phyloP scores from a whole-genome alignment of 2,888 invertebrate genomes.

The Capitulum mitella region DNA sequence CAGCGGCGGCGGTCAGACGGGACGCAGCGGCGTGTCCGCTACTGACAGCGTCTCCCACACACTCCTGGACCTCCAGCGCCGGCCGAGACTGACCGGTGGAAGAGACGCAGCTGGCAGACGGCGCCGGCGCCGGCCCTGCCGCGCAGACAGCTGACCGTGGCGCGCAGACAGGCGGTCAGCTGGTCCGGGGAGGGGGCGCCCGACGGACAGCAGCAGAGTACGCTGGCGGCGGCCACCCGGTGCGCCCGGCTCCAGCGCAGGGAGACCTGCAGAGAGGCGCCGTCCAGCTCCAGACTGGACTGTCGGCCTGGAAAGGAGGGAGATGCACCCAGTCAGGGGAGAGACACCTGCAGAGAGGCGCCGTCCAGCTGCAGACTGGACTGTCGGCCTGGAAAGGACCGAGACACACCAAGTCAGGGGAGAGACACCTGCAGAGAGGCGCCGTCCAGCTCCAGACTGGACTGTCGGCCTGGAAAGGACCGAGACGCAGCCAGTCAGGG shows the following conservation, averaged over 20 bases:
- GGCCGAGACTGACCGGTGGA: background rate
- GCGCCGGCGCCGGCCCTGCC: background rate
- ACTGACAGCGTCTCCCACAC: no score
- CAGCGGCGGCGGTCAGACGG: no score
- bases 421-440: no score
- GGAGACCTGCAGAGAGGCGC: background rate
- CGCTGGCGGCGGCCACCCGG: background rate
- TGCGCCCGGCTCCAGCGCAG: background rate
- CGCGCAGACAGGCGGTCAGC: conserved; percentile 1
- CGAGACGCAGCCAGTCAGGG: no score
- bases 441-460: no score
- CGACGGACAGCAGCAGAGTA: background rate
- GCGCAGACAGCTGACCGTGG: conserved; percentile 8
- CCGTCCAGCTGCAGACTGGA: no score
- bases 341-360: no score
- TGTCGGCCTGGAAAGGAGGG: background rate
- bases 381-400: no score
- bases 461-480: no score
- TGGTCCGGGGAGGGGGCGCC: background rate
- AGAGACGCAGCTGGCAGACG: background rate
- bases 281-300: conserved; percentile 1
- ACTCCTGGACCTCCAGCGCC: background rate
- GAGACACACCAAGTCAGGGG: no score
- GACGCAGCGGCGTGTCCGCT: no score
- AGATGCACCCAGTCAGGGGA: no score